A percentile compares a stretch with the other conserved stretches of the same genome.
phyloP scores from a whole-genome alignment of 1,140 invertebrate species.

The Calycopis cecrops region DNA sequence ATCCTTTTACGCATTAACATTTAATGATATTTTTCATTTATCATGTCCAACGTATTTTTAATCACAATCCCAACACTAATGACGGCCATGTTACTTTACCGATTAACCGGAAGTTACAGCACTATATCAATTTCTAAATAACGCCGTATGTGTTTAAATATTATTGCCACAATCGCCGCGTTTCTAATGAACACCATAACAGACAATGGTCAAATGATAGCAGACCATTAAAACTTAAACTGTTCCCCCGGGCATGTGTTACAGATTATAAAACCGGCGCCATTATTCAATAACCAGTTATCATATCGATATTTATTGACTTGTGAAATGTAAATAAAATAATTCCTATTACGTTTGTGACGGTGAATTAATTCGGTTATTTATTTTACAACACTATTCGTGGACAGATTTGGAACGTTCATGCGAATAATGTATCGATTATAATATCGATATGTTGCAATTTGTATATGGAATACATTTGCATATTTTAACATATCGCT shows the following conservation, averaged over 20 bases:
- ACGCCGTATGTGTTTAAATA: neutral
- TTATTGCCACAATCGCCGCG: neutral
- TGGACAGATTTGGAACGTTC: slow-evolving; percentile 5
- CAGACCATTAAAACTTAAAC: slow-evolving; percentile 25
- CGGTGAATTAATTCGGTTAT: slow-evolving; percentile 24
- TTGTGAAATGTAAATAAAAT: slow-evolving; percentile 11
- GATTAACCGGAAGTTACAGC: too few species aligned
- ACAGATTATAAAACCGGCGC: slow-evolving; percentile 21
- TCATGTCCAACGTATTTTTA: too few species aligned
- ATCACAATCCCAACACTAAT: too few species aligned
- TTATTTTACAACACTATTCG: slow-evolving; percentile 13
- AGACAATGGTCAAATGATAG: slow-evolving; percentile 23
- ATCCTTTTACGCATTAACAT: too few species aligned
- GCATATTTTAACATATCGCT: too few species aligned
- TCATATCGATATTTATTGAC: slow-evolving; percentile 8
- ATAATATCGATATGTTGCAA: slow-evolving; percentile 3
- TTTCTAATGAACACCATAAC: slow-evolving; percentile 29
- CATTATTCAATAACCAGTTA: slow-evolving; percentile 35
- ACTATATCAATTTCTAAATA: slow-evolving; percentile 3
- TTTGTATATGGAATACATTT: neutral
- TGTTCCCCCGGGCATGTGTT: slow-evolving; percentile 32
- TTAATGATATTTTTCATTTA: too few species aligned
- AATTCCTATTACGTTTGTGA: slow-evolving; percentile 18
- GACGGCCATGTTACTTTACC: too few species aligned
- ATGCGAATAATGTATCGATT: neutral